Base-by-base conservation (phyloP, 2,797 vertebrate genomes). In the Ara ararauna region DNA sequence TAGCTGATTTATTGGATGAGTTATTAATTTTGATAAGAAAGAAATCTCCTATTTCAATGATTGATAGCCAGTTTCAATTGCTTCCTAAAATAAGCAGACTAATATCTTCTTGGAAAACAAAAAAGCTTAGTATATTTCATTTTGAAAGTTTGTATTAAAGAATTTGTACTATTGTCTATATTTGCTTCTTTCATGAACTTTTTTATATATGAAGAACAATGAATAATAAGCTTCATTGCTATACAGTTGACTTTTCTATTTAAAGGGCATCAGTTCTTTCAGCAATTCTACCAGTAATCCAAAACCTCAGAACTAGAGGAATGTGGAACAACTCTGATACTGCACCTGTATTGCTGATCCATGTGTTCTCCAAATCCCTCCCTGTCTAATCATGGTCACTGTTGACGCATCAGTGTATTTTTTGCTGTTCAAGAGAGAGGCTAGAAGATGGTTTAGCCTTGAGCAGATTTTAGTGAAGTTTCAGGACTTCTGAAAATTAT, bases 1-100 rank as follows among this genome's bases (percentile, higher is more conserved):
- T 94, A 89, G 22, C 34, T 97, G 76, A 85, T 16, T 84, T 91
- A 72, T 67, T 89, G 27, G 42, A 91, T 58, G 76, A 68, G n/a
- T 67, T 51, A 72, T 79, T 94, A 90, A 89, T 87, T 96, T 79
- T 92, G 0, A 53, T 89, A 95, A 83, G 90, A 82, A 91, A 93
- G n/a, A 68, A 48, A 54, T 68, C 21, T 7, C 47, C 86, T 94
- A 14, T 68, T 94, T 87, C 56, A 85, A 64, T 64, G 29, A 47
- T 70, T 87, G 51, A 40, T 93, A 45, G 48, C 19, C 24, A 72
- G 15, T 62, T 93, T 90, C 3, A 8, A 38, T 71, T 93, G 45
- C 65, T 91, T 95, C n/a, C 38, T 74, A 68, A 91, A 93, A 70
- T 56, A 9, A 83, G 10, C 30, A 88, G 80, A 75, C 42, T 70